phyloP scores from a whole-genome alignment of 2,113 vertebrate genomes.

The Cyanoramphus novaezelandiae region DNA sequence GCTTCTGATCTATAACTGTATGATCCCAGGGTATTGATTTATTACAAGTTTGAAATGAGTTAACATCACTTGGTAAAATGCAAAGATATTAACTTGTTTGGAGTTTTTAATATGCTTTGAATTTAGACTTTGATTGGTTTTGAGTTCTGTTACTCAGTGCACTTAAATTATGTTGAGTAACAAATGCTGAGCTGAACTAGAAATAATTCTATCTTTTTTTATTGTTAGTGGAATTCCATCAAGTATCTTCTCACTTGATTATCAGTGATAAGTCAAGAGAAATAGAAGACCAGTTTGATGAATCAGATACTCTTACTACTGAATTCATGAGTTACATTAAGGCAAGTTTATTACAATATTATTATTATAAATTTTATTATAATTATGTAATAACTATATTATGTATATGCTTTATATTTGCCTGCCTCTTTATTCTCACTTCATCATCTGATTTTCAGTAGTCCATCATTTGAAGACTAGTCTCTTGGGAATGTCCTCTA shows the following conservation, averaged over 20 bases:
- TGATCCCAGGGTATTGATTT: neutral
- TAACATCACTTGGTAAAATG: neutral
- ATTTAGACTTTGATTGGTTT: neutral
- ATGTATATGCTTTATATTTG: neutral
- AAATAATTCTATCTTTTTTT: neutral
- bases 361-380: neutral
- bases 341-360: slow-evolving; percentile 72
- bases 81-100: neutral
- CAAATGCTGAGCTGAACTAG: neutral
- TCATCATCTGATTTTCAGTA: neutral
- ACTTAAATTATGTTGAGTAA: neutral
- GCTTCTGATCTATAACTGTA: neutral
- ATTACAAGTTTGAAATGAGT: neutral
- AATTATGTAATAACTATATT: neutral
- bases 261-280: slow-evolving; percentile 75
- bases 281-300: slow-evolving; percentile 74
- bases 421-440: neutral
- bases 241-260: slow-evolving; percentile 70
- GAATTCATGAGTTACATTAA: slow-evolving; percentile 87
- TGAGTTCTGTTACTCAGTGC: neutral
- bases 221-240: slow-evolving; percentile 74
- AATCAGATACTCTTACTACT: slow-evolving; percentile 74
- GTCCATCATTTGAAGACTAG: neutral
- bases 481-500: neutral
- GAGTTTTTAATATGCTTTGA: neutral